phyloP scores from a whole-genome alignment of 1,140 invertebrate species.

The Phocides pigmalion region DNA sequence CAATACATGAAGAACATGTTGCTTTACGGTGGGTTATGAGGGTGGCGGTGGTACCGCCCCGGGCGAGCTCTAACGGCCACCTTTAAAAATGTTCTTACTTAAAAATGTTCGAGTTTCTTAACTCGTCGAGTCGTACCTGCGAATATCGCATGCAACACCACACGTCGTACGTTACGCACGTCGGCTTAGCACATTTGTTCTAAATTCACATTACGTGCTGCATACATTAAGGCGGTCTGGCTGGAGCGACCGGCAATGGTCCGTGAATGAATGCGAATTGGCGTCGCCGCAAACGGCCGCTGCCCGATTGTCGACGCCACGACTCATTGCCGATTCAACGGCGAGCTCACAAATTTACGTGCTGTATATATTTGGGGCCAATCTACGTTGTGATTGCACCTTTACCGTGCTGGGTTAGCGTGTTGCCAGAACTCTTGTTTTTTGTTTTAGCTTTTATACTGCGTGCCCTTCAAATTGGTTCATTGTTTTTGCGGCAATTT shows the following conservation, averaged over 20 bases:
- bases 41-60: no score
- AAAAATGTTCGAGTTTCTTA: no score
- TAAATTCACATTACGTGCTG: conserved; percentile 64
- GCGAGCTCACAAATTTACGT: conserved; percentile 63
- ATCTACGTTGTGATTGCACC: conserved; percentile 56
- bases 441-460: background rate
- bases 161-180: conserved; percentile 20
- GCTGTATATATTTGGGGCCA: conserved; percentile 55
- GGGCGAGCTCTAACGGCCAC: no score
- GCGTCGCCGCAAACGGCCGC: conserved; percentile 72
- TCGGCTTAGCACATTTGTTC: conserved; percentile 48
- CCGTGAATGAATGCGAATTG: conserved; percentile 77
- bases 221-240: conserved; percentile 57
- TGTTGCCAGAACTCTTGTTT: background rate
- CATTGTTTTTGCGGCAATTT: no score
- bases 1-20: no score
- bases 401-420: conserved; percentile 44
- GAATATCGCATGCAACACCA: conserved; percentile 17
- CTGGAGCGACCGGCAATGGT: conserved; percentile 59
- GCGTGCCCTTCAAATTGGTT: no score
- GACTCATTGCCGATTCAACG: conserved; percentile 76
- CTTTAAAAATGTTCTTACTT: no score
- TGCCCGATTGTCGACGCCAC: conserved; percentile 71
- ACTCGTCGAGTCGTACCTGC: conserved; percentile 6
- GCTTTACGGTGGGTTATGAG: no score